phyloP scores from a whole-genome alignment of 2,888 invertebrate species.

The Hydroisotoma schaefferi region DNA sequence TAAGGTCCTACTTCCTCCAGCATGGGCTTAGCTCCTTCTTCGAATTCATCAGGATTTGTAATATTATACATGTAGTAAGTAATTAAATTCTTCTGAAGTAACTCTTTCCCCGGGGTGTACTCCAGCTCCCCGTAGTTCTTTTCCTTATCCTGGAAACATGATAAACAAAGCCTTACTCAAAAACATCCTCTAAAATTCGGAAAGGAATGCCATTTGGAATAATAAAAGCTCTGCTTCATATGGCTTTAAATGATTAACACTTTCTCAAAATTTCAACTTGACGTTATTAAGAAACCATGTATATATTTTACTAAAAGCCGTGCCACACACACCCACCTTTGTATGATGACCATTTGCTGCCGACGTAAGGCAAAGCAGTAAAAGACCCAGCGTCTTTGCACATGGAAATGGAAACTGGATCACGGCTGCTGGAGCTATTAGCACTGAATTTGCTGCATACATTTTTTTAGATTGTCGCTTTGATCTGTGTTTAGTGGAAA shows the following conservation, averaged over 20 bases:
- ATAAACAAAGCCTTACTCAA: constrained; percentile 25
- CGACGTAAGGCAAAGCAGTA: neutral
- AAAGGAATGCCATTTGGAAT: neutral
- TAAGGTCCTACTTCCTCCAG: constrained; percentile 35
- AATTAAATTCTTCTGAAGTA: constrained; percentile 28
- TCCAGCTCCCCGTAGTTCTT: no score
- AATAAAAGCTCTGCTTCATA: neutral
- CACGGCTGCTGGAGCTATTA: no score
- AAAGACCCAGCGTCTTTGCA: neutral
- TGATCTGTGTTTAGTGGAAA: neutral
- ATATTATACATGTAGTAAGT: constrained; percentile 41
- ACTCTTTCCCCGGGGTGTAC: constrained; percentile 27
- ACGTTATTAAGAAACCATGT: neutral
- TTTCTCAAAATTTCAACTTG: no score
- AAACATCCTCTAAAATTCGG: neutral
- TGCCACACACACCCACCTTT: neutral
- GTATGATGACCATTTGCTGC: neutral
- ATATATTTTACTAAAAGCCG: no score
- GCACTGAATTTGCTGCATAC: no score
- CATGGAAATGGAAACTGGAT: neutral
- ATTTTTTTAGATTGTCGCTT: no score
- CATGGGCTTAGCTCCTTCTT: constrained; percentile 23
- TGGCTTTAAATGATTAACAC: neutral
- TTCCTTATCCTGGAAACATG: no score
- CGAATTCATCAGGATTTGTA: constrained; percentile 40